These are phyloP conservation scores for Apis florea DNA, from an alignment of 1,140 invertebrate species.

Conservation along the genomic window DNA sequence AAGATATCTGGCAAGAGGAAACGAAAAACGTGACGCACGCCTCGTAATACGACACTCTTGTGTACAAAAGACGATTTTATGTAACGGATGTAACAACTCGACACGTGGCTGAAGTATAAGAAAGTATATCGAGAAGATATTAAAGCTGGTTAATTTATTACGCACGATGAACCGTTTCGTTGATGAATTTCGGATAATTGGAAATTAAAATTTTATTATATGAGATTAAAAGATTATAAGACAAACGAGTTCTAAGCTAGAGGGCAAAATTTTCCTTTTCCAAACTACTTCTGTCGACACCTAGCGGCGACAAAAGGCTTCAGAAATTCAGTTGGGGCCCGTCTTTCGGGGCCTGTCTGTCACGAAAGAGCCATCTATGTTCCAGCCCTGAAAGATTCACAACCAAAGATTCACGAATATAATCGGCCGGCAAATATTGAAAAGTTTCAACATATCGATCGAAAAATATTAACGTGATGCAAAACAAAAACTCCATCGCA, in stretches of 20 bases:
- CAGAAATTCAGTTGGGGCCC: background rate
- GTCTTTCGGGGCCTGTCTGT: background rate
- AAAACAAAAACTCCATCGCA: too few species aligned
- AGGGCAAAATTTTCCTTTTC: background rate
- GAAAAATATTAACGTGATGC: background rate
- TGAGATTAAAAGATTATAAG: background rate
- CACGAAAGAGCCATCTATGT: constrained; percentile 36
- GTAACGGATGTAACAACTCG: constrained; percentile 69
- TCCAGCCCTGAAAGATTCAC: background rate
- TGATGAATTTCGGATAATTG: background rate
- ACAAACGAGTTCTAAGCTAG: background rate
- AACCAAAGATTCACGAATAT: background rate
- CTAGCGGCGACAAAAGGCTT: constrained; percentile 12
- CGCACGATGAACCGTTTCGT: too few species aligned
- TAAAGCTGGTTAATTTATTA: background rate
- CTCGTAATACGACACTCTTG: constrained; percentile 55
- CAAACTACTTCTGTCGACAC: constrained; percentile 33
- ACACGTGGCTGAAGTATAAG: constrained; percentile 23
- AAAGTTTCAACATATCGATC: constrained; percentile 7
- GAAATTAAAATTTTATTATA: too few species aligned
- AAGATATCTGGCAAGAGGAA: constrained; percentile 47
- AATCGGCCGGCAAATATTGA: constrained; percentile 34
- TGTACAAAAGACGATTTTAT: constrained; percentile 55
- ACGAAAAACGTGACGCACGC: constrained; percentile 53
- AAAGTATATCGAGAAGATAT: background rate